A percentile compares a stretch with the other conserved stretches of the same genome.
Evolutionary conservation across 2,113 vertebrate species (phyloP).

Genomic region (Paradoxurus hermaphroditus): DNA sequence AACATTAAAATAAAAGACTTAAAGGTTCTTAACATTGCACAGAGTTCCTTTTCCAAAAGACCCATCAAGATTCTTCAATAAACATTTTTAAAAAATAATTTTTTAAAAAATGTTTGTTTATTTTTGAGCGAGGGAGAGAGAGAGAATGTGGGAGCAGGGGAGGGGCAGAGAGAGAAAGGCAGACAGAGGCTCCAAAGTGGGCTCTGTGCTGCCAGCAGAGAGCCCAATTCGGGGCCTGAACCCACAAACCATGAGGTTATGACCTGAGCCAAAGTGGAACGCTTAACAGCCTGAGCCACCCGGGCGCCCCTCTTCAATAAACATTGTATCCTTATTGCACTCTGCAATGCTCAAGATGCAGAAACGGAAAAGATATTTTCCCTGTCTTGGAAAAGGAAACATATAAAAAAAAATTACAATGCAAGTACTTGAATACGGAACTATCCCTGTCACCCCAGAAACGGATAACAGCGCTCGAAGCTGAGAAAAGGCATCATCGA

Average conservation of each 20-base stretch:
- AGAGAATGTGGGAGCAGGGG: no score
- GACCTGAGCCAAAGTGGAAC: no score
- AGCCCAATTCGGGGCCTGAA: no score
- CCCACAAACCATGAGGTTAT: no score
- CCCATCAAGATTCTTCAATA: not conserved
- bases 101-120: no score
- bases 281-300: no score
- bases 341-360: no score
- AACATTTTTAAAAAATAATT: not conserved
- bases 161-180: no score
- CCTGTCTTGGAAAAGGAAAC: constrained; percentile 2
- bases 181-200: no score
- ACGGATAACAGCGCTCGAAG: not conserved
- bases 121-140: no score
- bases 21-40: not conserved
- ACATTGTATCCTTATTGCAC: not conserved
- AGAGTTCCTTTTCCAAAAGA: not conserved
- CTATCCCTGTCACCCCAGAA: not conserved
- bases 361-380: not conserved
- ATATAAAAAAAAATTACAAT: not conserved
- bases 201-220: no score
- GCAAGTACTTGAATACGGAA: not conserved
- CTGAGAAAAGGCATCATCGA: not conserved
- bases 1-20: not conserved
- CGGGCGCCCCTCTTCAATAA: not conserved